Evolutionary conservation across 2,888 invertebrate genomes (phyloP), one percentile per base, ranked within the genome.

Genomic region (Hirtodrosophila confusa): DNA sequence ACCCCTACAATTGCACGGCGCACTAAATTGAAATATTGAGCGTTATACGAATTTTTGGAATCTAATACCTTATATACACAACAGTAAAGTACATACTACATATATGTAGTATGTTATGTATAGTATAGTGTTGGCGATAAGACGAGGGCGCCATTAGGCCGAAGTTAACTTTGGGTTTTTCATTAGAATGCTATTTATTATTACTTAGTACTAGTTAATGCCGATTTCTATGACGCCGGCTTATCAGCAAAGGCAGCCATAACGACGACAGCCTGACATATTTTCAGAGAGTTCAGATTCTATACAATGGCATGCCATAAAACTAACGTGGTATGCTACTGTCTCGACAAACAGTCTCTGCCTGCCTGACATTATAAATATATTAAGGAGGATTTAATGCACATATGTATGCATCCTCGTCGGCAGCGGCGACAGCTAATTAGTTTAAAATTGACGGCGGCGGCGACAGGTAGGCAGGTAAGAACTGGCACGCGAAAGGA

Each of bases 141-240:
- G 64, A 36, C 40, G 31, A 7, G 4, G 10, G 36, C 48, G 37
- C 11, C 29, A 57, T 58, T 67, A 68, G 55, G 48, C 43, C 35
- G 29, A 51, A 63, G 40, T 66, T 58, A 69, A 68, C 65, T 78
- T 64, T 69, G 55, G 48, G 45, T 55, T 54, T 85, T 83, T 84
- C 68, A 72, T 87, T 80, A 85, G 75, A 78, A 75, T 64, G 44
- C 49, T 58, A 86, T 86, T 86, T 71, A 71, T 87, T 78, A 72
- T 70, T 70, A 65, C 69, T 78, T 76, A 76, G 66, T 41, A 51
- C 75, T 76, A 76, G 66, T 41, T 55, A 73, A 53, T 57, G 51
- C 49, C 51, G 48, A 43, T 43, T 24, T 41, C 36, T 50, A 35
- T 53, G 50, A 60, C 47, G 55, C 61, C 67, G 58, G 66, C 85